phyloP scores from a whole-genome alignment of 2,888 invertebrate species.

The Lepetodrilus schrolli region DNA sequence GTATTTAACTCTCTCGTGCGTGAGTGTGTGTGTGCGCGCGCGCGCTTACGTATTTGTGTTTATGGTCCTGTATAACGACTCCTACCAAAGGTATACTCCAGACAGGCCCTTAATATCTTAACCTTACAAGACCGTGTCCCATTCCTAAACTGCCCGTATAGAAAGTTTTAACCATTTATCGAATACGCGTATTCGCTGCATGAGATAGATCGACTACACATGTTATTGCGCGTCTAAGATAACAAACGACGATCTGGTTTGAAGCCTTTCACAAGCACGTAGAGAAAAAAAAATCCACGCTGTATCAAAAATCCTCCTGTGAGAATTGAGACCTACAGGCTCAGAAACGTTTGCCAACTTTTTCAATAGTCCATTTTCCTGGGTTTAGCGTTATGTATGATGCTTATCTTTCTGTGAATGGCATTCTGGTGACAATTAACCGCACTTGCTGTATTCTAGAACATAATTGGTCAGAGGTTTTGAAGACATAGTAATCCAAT shows the following conservation, averaged over 20 bases:
- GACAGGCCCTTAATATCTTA: no score
- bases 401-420: neutral
- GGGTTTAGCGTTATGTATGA: slow-evolving; percentile 14
- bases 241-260: neutral
- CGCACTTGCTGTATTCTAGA: neutral
- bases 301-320: neutral
- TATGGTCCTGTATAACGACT: no score
- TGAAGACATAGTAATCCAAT: neutral
- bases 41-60: no score
- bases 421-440: neutral
- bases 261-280: neutral
- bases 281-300: neutral
- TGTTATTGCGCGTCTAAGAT: neutral
- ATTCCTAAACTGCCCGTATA: no score
- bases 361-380: neutral
- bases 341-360: neutral
- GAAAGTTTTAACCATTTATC: neutral
- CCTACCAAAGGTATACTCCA: no score
- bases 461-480: neutral
- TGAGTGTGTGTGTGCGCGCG: no score
- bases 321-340: neutral
- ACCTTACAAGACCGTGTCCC: no score
- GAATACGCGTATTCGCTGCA: neutral
- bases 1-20: no score
- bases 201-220: neutral